Evolutionary conservation across 2,888 invertebrate species (phyloP), one percentile per base, ranked within the genome.

Genomic region (Apantesis nais): DNA sequence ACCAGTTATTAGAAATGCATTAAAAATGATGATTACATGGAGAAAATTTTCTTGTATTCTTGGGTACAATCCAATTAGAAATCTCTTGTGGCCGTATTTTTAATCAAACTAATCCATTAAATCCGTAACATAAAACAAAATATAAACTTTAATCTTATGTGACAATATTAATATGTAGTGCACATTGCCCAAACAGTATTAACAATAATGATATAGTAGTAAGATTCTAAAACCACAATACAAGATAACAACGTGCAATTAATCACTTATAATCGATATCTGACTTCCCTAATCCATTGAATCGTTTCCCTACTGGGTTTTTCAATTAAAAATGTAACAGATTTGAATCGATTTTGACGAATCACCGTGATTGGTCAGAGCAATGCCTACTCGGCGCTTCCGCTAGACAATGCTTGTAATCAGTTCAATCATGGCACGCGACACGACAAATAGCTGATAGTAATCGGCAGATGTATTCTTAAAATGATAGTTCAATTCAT

Each of bases 311-410:
- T 79, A 77, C 74, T 82, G 76, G 78, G 74, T 71, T 84, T 89
- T 88, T 86, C 89, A 90, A 90, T 90, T 91, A 90, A 91, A 92
- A 92, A 87, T 89, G 85, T 83, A 86, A 88, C 89, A 85, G 87
- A 88, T 89, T 89, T 86, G 80, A 85, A 87, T 89, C 86, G 85
- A 88, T 88, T 86, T 88, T 89, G 92, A 91, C 88, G 89, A 85
- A 91, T 92, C 92, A 92, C 89, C 90, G 84, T 91, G 90, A 91
- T 85, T 82, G 77, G 83, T 77, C 72, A 67, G 41, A 66, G 60
- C 19, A 73, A 74, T 73, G 71, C 81, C 62, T 39, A n/a, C 52
- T 74, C 66, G 67, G 62, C 65, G 77, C 87, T 88, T 88, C 87
- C 86, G 86, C 84, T 83, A 83, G 82, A 91, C 90, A 92, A 91